Evolutionary conservation across 2,888 invertebrate species (phyloP), one percentile per base, ranked within the genome.

Genomic region (Cecidostiba fungosa): DNA sequence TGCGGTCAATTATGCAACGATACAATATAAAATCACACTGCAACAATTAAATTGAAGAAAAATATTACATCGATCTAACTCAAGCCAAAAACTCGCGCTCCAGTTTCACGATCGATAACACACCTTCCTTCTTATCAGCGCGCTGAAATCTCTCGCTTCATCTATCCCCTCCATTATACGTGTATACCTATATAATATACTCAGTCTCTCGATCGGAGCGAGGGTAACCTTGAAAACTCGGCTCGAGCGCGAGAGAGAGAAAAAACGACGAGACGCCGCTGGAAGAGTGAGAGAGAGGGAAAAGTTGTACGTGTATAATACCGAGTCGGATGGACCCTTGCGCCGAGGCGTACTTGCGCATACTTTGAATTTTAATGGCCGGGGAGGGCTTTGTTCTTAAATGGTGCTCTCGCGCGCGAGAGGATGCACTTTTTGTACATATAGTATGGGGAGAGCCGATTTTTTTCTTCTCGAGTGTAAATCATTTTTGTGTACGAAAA

Each of bases 191-290:
- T 4, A 50, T 2, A 47, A 29, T n/a, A n/a, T n/a, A n/a, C n/a
- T n/a, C n/a, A n/a, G n/a, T n/a, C n/a, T 26, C n/a, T 43, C 32
- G 43, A 43, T 69, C 47, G 69, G 36, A 59, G 72, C 50, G 32
- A 19, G 59, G 80, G 59, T 73, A 81, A 73, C 73, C 80, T 79
- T 79, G 79, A 79, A 79, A 79, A 47, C 50, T 47, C 47, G 66
- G 47, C 39, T 76, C 36, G 23, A 36, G 36, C 39, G 78, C 47
- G 47, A 19, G 70, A 43, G 50, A 43, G 32, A 54, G 8, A 16
- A 19, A 29, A n/a, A 32, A 76, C 29, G 47, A 43, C 62, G 66
- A 36, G 47, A 36, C 54, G 50, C 50, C 59, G 32, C 76, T 39
- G 19, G 16, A 14, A n/a, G 43, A 69, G 69, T 26, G 66, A 78